Evolutionary conservation across 2,888 invertebrate genomes (phyloP), one percentile per base, ranked within the genome.

Genomic region (Mythimna lalbum): DNA sequence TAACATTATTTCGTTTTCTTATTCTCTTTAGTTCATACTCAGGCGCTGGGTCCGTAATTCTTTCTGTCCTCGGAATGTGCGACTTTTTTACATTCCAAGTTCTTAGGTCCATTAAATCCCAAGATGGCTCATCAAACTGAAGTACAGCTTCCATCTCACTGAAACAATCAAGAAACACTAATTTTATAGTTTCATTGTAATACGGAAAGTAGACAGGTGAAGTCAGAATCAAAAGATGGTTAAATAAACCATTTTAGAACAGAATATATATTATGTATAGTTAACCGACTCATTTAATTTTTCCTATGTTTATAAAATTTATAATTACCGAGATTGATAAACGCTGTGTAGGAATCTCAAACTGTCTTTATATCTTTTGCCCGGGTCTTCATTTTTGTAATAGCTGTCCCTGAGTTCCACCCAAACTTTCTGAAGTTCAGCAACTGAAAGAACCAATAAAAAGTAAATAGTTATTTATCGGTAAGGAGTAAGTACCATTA

Each of bases 321-420:
- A 43, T 47, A 19, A 52, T 73, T 72, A 72, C 72, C 72, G 72
- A 10, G 72, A 72, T 66, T 72, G 66, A 57, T 57, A 72, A 50
- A 66, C 75, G 33, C 31, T 65, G 75, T 72, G 75, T 50, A 72
- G 33, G 76, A 72, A 72, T 50, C 49, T 75, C 72, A 72, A 57
- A 33, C 23, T 43, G 4, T 72, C 66, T 66, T 72, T 72, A 75
- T 72, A 72, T 33, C 43, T 75, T 39, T 56, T 75, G n/a, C 72
- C 72, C 7, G 72, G 72, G 1, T 75, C 39, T 56, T 72, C 75
- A 57, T 72, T 72, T 75, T 75, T 72, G 75, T 75, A 72, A 43
- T 72, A 72, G 50, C 56, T 72, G 49, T 72, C 75, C 56, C 72
- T 72, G 31, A 72, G 72, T 49, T 33, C 67, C 39, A 75, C 76